Conservation (phyloP, 2,113 vertebrate species). For the Stigmatopora argus region DNA sequence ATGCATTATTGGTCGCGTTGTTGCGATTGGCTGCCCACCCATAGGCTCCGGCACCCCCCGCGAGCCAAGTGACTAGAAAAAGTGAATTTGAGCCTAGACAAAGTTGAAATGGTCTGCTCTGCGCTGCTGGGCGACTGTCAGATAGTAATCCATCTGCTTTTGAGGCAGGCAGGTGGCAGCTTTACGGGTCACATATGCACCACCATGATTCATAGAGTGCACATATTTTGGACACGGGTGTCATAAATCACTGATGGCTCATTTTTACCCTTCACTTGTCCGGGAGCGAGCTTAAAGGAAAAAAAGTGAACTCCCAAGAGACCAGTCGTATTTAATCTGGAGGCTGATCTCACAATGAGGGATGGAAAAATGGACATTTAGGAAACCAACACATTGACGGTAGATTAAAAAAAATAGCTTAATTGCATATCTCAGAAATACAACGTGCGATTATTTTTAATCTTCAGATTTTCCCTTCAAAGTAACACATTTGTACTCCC, state of each 20-base stretch:
- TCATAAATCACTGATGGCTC: conserved; percentile 18
- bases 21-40: too few relatives aligned
- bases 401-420: too few relatives aligned
- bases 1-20: too few relatives aligned
- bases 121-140: neutral
- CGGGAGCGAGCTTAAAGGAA: neutral
- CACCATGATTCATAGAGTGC: conserved; percentile 24
- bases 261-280: neutral
- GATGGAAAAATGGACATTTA: too few relatives aligned
- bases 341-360: too few relatives aligned
- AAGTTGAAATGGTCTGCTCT: neutral
- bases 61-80: neutral
- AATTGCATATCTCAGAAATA: too few relatives aligned
- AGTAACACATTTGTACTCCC: too few relatives aligned
- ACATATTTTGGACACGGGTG: conserved; percentile 11
- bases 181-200: conserved; percentile 8
- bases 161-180: conserved; percentile 14
- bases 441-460: too few relatives aligned
- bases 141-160: conserved; percentile 8
- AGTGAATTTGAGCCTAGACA: neutral
- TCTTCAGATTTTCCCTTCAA: too few relatives aligned
- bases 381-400: too few relatives aligned
- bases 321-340: too few relatives aligned
- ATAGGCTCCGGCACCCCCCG: too few relatives aligned
- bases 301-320: neutral